Base-by-base conservation (phyloP, 2,113 vertebrate species). In the Chloroceryle aenea region DNA sequence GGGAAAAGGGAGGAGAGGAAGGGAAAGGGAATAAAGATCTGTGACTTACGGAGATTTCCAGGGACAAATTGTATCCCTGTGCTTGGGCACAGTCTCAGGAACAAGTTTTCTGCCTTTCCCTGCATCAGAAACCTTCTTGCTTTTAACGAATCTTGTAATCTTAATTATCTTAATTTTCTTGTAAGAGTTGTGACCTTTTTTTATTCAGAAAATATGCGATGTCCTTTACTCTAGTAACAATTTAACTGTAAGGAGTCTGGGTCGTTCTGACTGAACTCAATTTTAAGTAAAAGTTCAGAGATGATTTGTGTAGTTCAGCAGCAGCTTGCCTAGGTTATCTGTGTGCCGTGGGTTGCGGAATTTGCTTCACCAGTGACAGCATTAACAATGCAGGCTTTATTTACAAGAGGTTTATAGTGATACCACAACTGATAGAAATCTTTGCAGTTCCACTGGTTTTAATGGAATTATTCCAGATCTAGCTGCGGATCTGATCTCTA, bases 401-500 rank as follows among this genome's bases (percentile, higher is more conserved):
- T 94, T 95, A 90, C 83, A 76, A 58, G 73, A 78, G 69, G 22
- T 90, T 93, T 90, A 87, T 82, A 92, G 79, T 56, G 77, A 90
- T 75, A 85, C 88, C 92, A 79, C 86, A 94, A 77, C 80, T 89
- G 93, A 96, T 95, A 78, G 53, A 66, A 93, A 93, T 95, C 88
- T 94, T 66, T 78, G 36, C 34, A 82, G 73, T 81, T 94, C 86
- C 73, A 75, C 80, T 92, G 84, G 80, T 91, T 93, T 95, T 93
- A 93, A 87, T 95, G 93, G 95, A 96, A 87, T 92, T 95, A 91
- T 87, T 96, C 80, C 95, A 97, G 81, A 89, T 94, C 68, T 92
- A 42, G 59, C 72, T 81, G 76, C 4, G 6, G 73, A 96, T 96
- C 90, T 78, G 73, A 78, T 92, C 90, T 71, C 64, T 84, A 85